Percentiles rank a stretch among this genome's conserved stretches.
Conservation (phyloP, 2,888 invertebrate genomes). For the Campoplex nolae region DNA sequence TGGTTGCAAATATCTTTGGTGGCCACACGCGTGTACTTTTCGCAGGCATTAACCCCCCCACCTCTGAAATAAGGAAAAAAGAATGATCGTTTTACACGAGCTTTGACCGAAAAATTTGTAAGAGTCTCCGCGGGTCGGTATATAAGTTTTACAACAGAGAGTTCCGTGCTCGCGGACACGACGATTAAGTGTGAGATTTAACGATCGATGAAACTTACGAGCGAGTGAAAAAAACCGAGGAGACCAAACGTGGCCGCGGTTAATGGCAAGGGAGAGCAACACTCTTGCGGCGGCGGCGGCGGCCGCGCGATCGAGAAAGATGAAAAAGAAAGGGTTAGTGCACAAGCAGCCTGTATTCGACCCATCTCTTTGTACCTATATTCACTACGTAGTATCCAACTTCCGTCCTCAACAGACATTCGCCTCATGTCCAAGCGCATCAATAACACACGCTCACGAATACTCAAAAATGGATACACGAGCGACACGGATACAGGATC, state of each 20-base stretch:
- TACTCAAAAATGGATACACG: not conserved
- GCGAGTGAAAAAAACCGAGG: constrained; percentile 48
- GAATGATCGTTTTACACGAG: constrained; percentile 52
- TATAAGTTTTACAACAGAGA: constrained; percentile 69
- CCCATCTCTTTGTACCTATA: not conserved
- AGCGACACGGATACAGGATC: constrained; percentile 5
- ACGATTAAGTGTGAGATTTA: constrained; percentile 83
- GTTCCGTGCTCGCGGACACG: constrained; percentile 80
- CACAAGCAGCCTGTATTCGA: not conserved
- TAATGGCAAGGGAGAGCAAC: constrained; percentile 64
- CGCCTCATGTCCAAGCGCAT: not conserved
- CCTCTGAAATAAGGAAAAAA: constrained; percentile 19
- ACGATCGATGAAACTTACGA: constrained; percentile 79
- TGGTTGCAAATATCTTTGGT: constrained; percentile 3
- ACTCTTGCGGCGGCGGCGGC: not conserved
- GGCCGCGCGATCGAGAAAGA: constrained; percentile 20
- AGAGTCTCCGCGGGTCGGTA: constrained; percentile 31
- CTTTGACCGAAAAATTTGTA: constrained; percentile 67
- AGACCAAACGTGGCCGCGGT: constrained; percentile 64
- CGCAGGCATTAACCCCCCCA: constrained; percentile 23
- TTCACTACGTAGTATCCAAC: constrained; percentile 17
- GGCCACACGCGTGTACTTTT: constrained; percentile 46
- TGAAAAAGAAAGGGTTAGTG: constrained; percentile 8
- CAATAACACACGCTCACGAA: not conserved
- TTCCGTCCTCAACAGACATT: constrained; percentile 19